A percentile compares a stretch with the other conserved stretches of the same genome.
Conservation (phyloP, 1,140 invertebrate genomes). For the Pinna nobilis region DNA sequence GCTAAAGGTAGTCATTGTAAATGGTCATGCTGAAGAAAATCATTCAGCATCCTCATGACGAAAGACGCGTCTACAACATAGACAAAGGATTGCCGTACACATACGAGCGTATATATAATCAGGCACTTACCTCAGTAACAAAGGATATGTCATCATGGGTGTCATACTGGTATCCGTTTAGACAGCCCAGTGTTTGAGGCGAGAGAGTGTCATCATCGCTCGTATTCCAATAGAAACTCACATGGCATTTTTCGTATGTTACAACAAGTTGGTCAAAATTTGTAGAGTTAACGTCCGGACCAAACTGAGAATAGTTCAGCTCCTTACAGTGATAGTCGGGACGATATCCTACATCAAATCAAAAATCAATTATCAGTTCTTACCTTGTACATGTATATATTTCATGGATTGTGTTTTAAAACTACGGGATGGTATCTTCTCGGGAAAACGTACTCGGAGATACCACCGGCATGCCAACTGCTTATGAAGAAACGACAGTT, state of each 20-base stretch:
- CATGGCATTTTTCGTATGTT: constrained; percentile 12
- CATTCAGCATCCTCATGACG: too few species aligned
- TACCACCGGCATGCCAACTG: too few species aligned
- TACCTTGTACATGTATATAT: background rate
- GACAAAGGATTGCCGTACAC: too few species aligned
- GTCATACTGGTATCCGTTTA: constrained; percentile 39
- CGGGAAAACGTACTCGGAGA: too few species aligned
- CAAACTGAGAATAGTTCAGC: background rate
- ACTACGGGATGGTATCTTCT: background rate
- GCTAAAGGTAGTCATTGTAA: too few species aligned
- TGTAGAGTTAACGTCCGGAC: background rate
- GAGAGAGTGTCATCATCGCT: background rate
- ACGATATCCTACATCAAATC: background rate
- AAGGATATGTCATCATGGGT: constrained; percentile 27
- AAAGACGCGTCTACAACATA: too few species aligned
- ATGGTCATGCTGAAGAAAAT: too few species aligned
- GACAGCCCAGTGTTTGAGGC: background rate
- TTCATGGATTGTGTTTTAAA: background rate
- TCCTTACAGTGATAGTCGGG: constrained; percentile 1
- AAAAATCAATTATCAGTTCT: background rate
- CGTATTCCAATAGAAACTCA: background rate
- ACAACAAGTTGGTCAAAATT: background rate
- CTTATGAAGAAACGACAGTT: too few species aligned
- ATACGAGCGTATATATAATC: too few species aligned
- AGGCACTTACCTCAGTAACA: constrained; percentile 50